Evolutionary conservation across 2,797 vertebrate genomes (phyloP), one percentile per base, ranked within the genome.

Genomic region (Heterohyrax brucei): DNA sequence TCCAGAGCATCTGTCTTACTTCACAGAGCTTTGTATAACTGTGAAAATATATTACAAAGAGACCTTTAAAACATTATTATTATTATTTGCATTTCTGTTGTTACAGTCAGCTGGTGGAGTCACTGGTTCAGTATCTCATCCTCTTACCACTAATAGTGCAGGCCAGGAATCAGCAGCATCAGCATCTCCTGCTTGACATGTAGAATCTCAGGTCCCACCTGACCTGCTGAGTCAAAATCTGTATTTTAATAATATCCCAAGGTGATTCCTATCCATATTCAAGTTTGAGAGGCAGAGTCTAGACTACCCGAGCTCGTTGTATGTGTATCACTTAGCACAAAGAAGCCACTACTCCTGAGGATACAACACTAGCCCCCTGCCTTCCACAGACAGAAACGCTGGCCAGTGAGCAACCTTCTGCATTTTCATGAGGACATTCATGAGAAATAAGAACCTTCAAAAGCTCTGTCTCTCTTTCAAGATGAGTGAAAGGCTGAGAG

Each of bases 381-480:
- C 59, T 79, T 89, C 26, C 59, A 48, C 6, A 87, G 64, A 94
- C 1, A 91, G 44, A 77, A 91, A 80, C 95, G 39, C 56, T 91
- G 66, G 80, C 44, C 66, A 61, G 10, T 73, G 66, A 72, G 81
- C 84, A 77, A 70, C 10, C 3, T 4, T 86, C 68, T 96, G 59
- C 61, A 96, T 97, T 97, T 95, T 96, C 83, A 90, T 22, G 19
- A 46, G 79, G 59, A 90, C 89, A 92, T 78, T 95, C 44, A 96
- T 48, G 62, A 95, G 46, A 87, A 96, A 96, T 87, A 77, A 92
- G 88, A 96, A 30, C 4, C n/a, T 94, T 96, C 81, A 82, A 97
- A 97, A 95, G 46, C 39, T 87, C 82, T 94, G 30, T 93, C 72
- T 95, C 44, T 89, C 88, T 95, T 97, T 97, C 73, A 92, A 89